A percentile compares a stretch with the other conserved stretches of the same genome.
Conservation (phyloP, 2,888 invertebrate genomes). For the Pristionchus fissidentatus region DNA sequence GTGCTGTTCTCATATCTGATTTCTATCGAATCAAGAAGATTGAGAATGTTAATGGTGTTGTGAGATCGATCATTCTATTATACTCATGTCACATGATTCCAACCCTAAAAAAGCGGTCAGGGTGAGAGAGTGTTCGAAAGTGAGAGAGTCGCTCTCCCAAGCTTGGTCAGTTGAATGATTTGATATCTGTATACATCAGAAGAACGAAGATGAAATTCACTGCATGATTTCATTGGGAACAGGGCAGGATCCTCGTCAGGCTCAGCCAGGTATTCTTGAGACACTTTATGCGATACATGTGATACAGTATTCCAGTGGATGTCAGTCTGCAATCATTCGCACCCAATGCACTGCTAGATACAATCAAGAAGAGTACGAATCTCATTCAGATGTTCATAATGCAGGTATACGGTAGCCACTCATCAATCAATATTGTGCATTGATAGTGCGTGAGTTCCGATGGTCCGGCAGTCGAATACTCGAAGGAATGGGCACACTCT, state of each 20-base stretch:
- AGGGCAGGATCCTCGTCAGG: slow-evolving; percentile 37
- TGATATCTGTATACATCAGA: neutral
- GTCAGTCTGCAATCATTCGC: slow-evolving; percentile 35
- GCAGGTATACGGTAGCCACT: slow-evolving; percentile 36
- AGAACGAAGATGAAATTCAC: slow-evolving; percentile 18
- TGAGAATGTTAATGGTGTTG: slow-evolving; percentile 39
- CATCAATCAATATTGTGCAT: neutral
- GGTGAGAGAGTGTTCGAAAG: too few relatives aligned
- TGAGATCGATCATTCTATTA: neutral
- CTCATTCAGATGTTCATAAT: slow-evolving; percentile 46
- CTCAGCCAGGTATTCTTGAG: neutral
- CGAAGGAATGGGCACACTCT: slow-evolving; percentile 44
- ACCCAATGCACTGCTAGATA: slow-evolving; percentile 19
- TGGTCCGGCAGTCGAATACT: slow-evolving; percentile 32
- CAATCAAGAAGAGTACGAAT: slow-evolving; percentile 45
- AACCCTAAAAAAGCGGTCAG: neutral
- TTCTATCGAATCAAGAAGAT: slow-evolving; percentile 46
- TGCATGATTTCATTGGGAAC: slow-evolving; percentile 41
- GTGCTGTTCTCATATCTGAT: slow-evolving; percentile 39
- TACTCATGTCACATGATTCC: neutral
- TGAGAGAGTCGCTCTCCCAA: neutral
- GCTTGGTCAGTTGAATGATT: neutral
- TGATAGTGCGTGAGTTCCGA: slow-evolving; percentile 38
- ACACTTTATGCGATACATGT: neutral
- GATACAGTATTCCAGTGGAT: neutral